Evolutionary conservation across 2,113 vertebrate genomes (phyloP).

Genomic region (Rhinolophus ferrumequinum): DNA sequence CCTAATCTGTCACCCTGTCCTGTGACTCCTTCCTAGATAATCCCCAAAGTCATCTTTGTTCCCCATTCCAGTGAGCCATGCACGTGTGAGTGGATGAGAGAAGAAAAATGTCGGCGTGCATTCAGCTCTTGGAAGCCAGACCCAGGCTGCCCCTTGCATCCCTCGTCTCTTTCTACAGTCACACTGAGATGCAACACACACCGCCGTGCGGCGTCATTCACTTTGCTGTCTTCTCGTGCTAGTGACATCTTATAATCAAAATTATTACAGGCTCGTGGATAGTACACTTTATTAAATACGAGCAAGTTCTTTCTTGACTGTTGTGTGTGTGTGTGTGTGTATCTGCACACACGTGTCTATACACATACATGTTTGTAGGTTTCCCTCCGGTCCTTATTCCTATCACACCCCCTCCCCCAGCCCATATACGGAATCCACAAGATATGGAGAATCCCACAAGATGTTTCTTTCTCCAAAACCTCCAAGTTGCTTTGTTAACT

Average conservation of each 20-base stretch:
- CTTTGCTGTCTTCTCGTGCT: not conserved
- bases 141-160: accelerated
- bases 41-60: not conserved
- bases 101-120: accelerated
- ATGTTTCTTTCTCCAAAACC: not conserved
- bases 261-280: not conserved
- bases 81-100: accelerated
- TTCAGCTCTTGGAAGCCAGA: too few species aligned
- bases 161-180: not conserved
- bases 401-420: not conserved
- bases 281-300: not conserved
- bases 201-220: accelerated
- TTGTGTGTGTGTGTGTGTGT: not conserved
- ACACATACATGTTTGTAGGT: not conserved
- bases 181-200: not conserved
- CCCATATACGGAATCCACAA: too few species aligned
- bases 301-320: not conserved
- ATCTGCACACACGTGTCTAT: not conserved
- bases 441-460: not conserved
- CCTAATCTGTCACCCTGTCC: not conserved
- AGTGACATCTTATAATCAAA: not conserved
- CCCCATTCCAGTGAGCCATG: accelerated
- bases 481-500: not conserved
- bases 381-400: not conserved
- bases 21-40: not conserved